Conservation (phyloP, 2,797 vertebrate genomes). For the Urophycis tenuis region DNA sequence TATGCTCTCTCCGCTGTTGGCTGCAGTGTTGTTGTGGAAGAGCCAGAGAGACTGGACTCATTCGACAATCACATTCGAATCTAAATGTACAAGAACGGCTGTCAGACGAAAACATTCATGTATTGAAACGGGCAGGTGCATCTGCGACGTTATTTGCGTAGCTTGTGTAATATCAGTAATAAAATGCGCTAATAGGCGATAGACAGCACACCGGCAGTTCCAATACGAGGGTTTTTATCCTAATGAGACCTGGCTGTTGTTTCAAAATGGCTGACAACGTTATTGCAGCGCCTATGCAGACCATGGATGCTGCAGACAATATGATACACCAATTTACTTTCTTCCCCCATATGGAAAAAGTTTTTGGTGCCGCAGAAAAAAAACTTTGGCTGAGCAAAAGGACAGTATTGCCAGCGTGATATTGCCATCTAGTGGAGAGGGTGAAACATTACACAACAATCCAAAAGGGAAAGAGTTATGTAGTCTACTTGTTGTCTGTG, state of each 20-base stretch:
- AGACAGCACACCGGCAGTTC: neutral
- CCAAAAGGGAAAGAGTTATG: neutral
- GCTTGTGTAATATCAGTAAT: neutral
- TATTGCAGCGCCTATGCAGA: neutral
- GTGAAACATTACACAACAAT: neutral
- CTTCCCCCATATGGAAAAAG: neutral
- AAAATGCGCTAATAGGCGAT: neutral
- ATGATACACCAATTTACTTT: neutral
- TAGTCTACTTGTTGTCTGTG: too few relatives aligned
- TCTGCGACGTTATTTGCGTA: neutral
- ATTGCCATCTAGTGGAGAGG: slow-evolving; percentile 59
- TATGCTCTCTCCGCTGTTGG: neutral
- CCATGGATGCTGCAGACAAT: neutral
- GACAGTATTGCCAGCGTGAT: slow-evolving; percentile 22
- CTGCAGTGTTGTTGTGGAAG: neutral
- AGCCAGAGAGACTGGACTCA: neutral
- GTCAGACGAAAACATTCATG: neutral
- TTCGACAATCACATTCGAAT: too few relatives aligned
- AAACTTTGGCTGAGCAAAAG: neutral
- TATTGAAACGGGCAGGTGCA: neutral
- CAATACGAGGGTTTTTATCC: neutral
- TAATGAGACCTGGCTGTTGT: neutral
- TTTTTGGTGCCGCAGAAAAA: slow-evolving; percentile 23
- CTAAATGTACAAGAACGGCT: too few relatives aligned
- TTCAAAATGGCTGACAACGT: neutral